phyloP scores from a whole-genome alignment of 37 sponge, comb jelly and placozoan genomes.

The Lycopodina hypogea region DNA sequence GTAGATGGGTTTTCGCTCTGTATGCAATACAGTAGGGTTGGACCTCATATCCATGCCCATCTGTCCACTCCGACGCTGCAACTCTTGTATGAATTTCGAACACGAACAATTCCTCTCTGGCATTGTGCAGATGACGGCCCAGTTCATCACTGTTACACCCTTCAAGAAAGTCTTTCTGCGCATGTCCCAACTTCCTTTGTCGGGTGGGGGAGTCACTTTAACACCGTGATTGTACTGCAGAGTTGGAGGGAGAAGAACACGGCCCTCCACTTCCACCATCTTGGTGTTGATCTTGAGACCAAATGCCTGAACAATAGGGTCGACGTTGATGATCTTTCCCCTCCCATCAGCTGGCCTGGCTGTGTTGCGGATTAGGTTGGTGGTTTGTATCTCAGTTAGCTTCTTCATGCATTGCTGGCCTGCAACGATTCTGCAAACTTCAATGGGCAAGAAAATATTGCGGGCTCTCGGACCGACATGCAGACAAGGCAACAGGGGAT shows the following conservation, averaged over 20 bases:
- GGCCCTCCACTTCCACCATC: constrained; percentile 50
- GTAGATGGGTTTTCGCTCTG: too few relatives aligned
- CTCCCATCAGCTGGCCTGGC: constrained; percentile 60
- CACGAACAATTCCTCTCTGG: neutral
- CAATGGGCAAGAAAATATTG: constrained; percentile 63
- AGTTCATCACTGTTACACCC: constrained; percentile 41
- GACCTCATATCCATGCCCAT: neutral
- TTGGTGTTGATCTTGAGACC: constrained; percentile 35
- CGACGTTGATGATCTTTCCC: constrained; percentile 15
- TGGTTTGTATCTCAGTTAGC: constrained; percentile 54
- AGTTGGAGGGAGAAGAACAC: constrained; percentile 58
- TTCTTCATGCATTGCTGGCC: constrained; percentile 67
- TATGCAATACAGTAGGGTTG: too few relatives aligned
- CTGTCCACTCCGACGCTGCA: too few relatives aligned
- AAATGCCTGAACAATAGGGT: constrained; percentile 50
- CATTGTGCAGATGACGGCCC: constrained; percentile 36
- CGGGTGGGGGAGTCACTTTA: neutral
- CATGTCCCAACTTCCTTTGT: constrained; percentile 66
- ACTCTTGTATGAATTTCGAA: too few relatives aligned
- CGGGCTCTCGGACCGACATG: constrained; percentile 41
- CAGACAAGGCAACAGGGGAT: constrained; percentile 65
- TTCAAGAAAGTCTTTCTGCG: constrained; percentile 32
- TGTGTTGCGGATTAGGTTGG: constrained; percentile 60
- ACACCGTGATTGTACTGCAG: constrained; percentile 17
- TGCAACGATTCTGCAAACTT: constrained; percentile 61